A percentile compares a stretch with the other conserved stretches of the same genome.
Conservation (phyloP, 2,888 invertebrate genomes). For the Deilephila porcellus region DNA sequence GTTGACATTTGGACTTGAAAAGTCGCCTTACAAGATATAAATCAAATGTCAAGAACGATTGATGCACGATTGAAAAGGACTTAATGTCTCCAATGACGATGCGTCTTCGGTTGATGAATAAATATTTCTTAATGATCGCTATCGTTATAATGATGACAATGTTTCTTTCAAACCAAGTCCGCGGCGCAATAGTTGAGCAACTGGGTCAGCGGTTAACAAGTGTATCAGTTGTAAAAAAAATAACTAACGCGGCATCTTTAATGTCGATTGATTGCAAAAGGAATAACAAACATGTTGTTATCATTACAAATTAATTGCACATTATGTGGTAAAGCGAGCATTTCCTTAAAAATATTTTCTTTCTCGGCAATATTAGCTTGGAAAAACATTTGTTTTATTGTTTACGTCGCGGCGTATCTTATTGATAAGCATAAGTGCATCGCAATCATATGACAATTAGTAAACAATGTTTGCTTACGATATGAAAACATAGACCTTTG, state of each 20-base stretch:
- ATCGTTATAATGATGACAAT: constrained; percentile 44
- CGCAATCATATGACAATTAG: constrained; percentile 12
- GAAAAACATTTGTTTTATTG: constrained; percentile 1
- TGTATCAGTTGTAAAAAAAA: constrained; percentile 42
- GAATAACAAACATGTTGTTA: constrained; percentile 8
- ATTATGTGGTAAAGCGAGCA: background rate
- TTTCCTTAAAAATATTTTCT: background rate
- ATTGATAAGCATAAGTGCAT: constrained; percentile 19
- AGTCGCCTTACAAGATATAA: constrained; percentile 44
- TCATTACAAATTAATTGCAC: background rate
- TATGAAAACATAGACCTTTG: constrained; percentile 15
- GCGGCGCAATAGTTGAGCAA: constrained; percentile 38
- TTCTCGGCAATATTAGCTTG: background rate
- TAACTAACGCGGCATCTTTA: constrained; percentile 38
- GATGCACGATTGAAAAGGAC: constrained; percentile 55
- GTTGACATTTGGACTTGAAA: constrained; percentile 16
- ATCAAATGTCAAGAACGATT: constrained; percentile 69
- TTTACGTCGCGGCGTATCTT: background rate
- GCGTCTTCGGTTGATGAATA: constrained; percentile 50
- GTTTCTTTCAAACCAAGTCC: constrained; percentile 51
- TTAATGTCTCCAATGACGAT: constrained; percentile 50
- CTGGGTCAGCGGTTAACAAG: constrained; percentile 47
- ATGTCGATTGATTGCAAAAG: constrained; percentile 30
- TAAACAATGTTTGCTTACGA: constrained; percentile 25
- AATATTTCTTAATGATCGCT: constrained; percentile 47